Conservation (phyloP, 2,888 invertebrate species). For the Papilio gigon region DNA sequence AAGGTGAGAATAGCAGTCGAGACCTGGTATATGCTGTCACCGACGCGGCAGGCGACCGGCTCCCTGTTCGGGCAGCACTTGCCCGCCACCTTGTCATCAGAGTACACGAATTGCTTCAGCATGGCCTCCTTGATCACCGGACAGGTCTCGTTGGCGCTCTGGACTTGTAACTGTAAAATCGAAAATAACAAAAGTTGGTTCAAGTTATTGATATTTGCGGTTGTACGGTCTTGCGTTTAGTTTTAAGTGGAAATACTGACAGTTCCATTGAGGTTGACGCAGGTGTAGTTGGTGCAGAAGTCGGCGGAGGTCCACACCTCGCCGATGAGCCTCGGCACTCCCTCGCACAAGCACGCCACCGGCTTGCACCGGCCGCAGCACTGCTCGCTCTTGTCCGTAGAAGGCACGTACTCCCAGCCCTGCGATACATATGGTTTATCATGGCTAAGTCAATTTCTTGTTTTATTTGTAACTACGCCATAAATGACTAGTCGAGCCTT, state of each 20-base stretch:
- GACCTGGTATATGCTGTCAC: conserved; percentile 74
- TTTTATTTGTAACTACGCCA: background rate
- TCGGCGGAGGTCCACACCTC: conserved; percentile 84
- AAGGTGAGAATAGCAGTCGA: background rate
- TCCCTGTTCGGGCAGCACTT: conserved; percentile 82
- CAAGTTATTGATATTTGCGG: background rate
- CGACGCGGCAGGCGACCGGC: conserved; percentile 81
- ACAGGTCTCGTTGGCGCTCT: conserved; percentile 79
- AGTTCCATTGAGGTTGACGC: conserved; percentile 79
- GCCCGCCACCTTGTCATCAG: conserved; percentile 69
- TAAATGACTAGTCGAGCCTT: background rate
- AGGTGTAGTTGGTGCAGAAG: conserved; percentile 84
- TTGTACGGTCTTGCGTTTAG: background rate
- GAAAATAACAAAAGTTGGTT: background rate
- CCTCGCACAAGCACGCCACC: conserved; percentile 82
- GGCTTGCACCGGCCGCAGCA: conserved; percentile 87
- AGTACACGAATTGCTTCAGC: conserved; percentile 77
- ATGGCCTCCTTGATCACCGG: conserved; percentile 70
- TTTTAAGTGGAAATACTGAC: conserved; percentile 55
- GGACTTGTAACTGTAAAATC: conserved; percentile 78
- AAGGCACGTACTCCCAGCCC: conserved; percentile 83
- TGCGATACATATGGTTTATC: conserved; percentile 45
- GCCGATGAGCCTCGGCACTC: conserved; percentile 71
- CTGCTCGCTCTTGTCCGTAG: conserved; percentile 63
- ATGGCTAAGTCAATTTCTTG: background rate